Conservation (phyloP, 2,797 vertebrate species). For the Acipenser transmontanus region DNA sequence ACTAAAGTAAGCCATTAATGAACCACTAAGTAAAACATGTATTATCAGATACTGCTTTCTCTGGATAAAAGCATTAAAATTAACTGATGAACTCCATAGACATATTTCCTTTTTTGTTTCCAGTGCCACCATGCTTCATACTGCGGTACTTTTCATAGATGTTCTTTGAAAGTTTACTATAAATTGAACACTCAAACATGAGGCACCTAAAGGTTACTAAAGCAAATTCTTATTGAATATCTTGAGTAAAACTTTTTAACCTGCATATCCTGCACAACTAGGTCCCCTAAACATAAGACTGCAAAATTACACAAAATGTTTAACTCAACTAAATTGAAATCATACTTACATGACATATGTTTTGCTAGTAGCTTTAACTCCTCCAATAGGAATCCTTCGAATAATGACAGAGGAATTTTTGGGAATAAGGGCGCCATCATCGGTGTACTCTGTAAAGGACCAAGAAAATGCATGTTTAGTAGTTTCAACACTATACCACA, state of each 20-base stretch:
- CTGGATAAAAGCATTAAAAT: slow-evolving; percentile 20
- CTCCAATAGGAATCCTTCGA: slow-evolving; percentile 81
- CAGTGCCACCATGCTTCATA: no score
- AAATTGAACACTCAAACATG: not conserved
- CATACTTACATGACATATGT: slow-evolving; percentile 77
- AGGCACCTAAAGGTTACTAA: no score
- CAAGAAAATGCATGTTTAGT: no score
- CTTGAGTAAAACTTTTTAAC: no score
- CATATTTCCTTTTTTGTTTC: no score
- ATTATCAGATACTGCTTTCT: slow-evolving; percentile 28
- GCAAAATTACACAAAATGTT: no score
- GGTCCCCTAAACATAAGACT: no score
- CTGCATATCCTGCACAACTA: no score
- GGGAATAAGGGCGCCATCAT: slow-evolving; percentile 74
- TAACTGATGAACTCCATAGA: no score
- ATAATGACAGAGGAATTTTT: slow-evolving; percentile 92
- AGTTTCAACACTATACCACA: no score
- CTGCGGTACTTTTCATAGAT: not conserved
- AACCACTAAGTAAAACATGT: slow-evolving; percentile 22
- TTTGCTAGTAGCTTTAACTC: slow-evolving; percentile 78
- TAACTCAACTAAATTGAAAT: not conserved
- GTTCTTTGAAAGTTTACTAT: not conserved
- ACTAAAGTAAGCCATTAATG: not conserved
- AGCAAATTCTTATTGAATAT: no score
- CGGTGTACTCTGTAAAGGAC: slow-evolving; percentile 75